A percentile compares a stretch with the other conserved stretches of the same genome.
phyloP scores from a whole-genome alignment of 2,888 invertebrate genomes.

The Drosophila niveifrons region DNA sequence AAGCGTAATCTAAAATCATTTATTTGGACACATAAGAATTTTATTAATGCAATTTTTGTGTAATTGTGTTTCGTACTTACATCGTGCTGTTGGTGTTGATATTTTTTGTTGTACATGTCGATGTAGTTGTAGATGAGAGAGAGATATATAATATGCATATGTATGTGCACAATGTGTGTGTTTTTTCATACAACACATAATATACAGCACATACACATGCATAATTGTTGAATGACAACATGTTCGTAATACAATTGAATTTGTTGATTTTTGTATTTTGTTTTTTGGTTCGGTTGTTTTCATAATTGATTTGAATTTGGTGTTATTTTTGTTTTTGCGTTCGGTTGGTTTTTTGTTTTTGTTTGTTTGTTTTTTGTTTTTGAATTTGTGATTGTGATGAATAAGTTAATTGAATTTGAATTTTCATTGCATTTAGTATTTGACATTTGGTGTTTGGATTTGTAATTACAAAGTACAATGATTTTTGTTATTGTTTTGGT shows the following conservation, averaged over 20 bases:
- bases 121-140: constrained; percentile 71
- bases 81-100: constrained; percentile 85
- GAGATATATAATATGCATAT: constrained; percentile 48
- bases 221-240: constrained; percentile 58
- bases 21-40: constrained; percentile 57
- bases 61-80: constrained; percentile 85
- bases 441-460: constrained; percentile 47
- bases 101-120: constrained; percentile 80
- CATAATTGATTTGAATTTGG: constrained; percentile 38
- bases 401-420: constrained; percentile 19
- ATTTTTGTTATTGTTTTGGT: constrained; percentile 15
- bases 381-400: constrained; percentile 34
- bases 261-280: constrained; percentile 37
- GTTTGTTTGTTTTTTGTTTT: constrained; percentile 27
- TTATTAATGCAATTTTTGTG: constrained; percentile 71
- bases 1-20: constrained; percentile 67
- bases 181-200: constrained; percentile 33
- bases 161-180: constrained; percentile 47
- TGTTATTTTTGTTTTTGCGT: constrained; percentile 26
- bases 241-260: constrained; percentile 54
- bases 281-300: constrained; percentile 29
- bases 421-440: constrained; percentile 67
- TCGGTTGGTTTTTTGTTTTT: constrained; percentile 31
- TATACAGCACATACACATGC: constrained; percentile 66
- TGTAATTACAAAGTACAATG: constrained; percentile 44